A percentile compares a stretch with the other conserved stretches of the same genome.
These are phyloP conservation scores for Formicarius rufipectus DNA, from an alignment of 2,113 vertebrate species.

Conservation along the genomic window DNA sequence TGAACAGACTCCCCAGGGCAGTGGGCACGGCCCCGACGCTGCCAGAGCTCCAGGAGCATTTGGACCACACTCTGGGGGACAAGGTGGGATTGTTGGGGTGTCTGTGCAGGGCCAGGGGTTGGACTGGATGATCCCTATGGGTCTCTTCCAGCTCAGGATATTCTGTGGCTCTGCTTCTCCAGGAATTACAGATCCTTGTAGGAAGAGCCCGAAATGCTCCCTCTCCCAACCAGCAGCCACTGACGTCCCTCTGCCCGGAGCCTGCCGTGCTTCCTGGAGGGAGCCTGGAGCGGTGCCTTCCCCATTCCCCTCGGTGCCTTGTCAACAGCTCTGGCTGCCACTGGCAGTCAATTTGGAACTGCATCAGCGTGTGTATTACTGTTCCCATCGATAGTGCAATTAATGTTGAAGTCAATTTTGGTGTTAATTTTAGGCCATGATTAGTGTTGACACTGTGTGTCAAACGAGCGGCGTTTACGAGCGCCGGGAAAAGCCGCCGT, in stretches of 20 bases:
- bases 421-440: conserved; percentile 81
- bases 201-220: neutral
- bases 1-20: neutral
- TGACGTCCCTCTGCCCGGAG: accelerated
- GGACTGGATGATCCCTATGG: neutral
- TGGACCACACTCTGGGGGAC: accelerated
- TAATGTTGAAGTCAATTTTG: conserved; percentile 78
- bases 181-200: neutral
- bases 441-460: conserved; percentile 77
- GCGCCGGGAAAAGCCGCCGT: conserved; percentile 56
- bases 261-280: neutral
- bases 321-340: conserved; percentile 48
- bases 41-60: neutral
- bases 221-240: neutral
- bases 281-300: neutral
- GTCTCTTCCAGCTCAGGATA: neutral
- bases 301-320: conserved; percentile 34
- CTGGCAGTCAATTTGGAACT: conserved; percentile 59
- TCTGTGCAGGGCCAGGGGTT: accelerated
- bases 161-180: neutral
- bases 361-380: conserved; percentile 57
- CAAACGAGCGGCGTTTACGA: conserved; percentile 68
- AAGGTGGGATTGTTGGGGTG: neutral
- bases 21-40: neutral
- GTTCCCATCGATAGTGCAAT: conserved; percentile 73